These are phyloP conservation scores for Pelecanus crispus DNA, from an alignment of 2,113 vertebrate species.

Conservation along the genomic window DNA sequence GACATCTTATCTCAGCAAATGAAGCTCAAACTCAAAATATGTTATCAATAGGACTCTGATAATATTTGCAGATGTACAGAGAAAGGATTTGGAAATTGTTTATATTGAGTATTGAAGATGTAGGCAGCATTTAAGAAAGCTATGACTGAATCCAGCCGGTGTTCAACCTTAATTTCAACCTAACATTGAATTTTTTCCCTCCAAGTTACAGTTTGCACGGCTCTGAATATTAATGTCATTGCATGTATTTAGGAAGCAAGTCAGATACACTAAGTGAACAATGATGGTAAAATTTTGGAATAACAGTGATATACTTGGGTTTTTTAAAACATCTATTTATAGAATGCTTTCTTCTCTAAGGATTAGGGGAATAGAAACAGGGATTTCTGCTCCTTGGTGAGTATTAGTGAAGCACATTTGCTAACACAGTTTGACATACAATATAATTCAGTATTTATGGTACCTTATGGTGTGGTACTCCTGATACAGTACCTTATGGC, in stretches of 20 bases:
- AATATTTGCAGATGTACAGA: neutral
- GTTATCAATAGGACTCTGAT: neutral
- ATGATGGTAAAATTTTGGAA: neutral
- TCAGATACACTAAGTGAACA: neutral
- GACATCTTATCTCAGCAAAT: neutral
- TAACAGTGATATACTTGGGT: neutral
- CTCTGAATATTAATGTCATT: neutral
- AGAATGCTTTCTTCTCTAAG: neutral
- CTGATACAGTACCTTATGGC: constrained; percentile 31
- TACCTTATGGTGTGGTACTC: constrained; percentile 47
- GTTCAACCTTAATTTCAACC: neutral
- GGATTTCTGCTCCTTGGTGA: neutral
- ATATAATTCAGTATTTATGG: constrained; percentile 48
- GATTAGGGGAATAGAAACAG: neutral
- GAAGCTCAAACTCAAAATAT: neutral
- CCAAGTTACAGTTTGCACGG: neutral
- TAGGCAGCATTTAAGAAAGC: neutral
- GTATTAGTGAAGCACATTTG: constrained; percentile 39
- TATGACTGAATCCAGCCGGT: neutral
- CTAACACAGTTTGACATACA: constrained; percentile 39
- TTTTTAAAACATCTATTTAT: neutral
- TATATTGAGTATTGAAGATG: neutral
- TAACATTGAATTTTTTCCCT: neutral
- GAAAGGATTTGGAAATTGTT: neutral
- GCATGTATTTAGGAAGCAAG: neutral